These are phyloP conservation scores for Triplophysa yarkandensis DNA, from an alignment of 2,797 vertebrate genomes.

Conservation along the genomic window DNA sequence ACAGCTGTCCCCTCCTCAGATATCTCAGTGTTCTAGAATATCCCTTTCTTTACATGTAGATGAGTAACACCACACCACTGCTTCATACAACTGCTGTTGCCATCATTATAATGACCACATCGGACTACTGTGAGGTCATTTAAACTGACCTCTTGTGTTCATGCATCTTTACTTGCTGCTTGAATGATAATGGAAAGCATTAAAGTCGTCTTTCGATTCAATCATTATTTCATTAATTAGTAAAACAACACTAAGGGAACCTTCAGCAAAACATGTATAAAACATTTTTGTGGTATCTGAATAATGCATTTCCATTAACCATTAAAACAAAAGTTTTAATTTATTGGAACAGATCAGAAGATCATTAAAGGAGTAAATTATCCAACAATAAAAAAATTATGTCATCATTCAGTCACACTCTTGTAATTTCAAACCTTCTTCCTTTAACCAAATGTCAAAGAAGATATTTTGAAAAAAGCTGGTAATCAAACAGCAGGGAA, in stretches of 20 bases:
- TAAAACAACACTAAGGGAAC: background rate
- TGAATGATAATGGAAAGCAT: conserved; percentile 14
- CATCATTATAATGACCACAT: conserved; percentile 35
- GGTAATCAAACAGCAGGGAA: no score
- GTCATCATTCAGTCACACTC: no score
- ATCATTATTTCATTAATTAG: background rate
- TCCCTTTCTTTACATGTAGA: conserved; percentile 18
- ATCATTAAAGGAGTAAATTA: background rate
- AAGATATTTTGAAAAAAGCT: no score
- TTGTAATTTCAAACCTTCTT: no score
- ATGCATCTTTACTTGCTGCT: conserved; percentile 5
- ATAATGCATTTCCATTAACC: background rate
- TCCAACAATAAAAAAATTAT: no score
- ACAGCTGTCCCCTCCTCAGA: conserved; percentile 32
- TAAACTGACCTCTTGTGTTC: conserved; percentile 32
- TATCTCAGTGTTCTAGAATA: conserved; percentile 30
- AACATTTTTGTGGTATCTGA: background rate
- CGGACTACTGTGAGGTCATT: conserved; percentile 10
- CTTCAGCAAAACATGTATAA: background rate
- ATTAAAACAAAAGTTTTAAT: background rate
- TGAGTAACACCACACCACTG: background rate
- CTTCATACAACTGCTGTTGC: conserved; percentile 26
- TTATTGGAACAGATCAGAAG: background rate
- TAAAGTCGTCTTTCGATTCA: background rate
- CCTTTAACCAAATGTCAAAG: no score